Evolutionary conservation across 2,888 invertebrate species (phyloP), one percentile per base, ranked within the genome.

Genomic region (Tenthredo distinguenda): DNA sequence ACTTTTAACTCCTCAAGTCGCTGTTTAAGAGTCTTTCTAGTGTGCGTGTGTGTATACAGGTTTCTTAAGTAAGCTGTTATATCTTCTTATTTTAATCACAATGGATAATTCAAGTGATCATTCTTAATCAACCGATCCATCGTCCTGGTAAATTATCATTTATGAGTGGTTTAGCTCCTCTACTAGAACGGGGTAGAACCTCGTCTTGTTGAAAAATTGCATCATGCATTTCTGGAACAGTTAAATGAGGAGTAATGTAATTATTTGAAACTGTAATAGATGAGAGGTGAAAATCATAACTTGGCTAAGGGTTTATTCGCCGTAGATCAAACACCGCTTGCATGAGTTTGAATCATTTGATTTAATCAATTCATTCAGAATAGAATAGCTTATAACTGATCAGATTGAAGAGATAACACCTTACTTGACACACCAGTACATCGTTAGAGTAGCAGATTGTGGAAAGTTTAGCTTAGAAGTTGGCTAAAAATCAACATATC

Each of bases 101-200:
- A 15, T 40, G 9, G 0, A 3, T 21, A 72, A 43, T 72, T 21
- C n/a, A 40, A 72, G n/a, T 10, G 21, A 72, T 40, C 72, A 43
- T 37, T 72, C n/a, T n/a, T 72, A 43, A 72, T 72, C 40, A 72
- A 72, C 72, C 40, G 40, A 72, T 72, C 72, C 40, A 72, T n/a
- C 37, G 68, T 68, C 72, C 21, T 47, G n/a, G 43, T 26, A 76
- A 76, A 47, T 76, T 26, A 76, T 76, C 76, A 15, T 47, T 76
- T 47, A 76, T 26, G 72, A 40, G n/a, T 72, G 40, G n/a, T 72
- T 43, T 72, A 40, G 72, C 72, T 72, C n/a, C 43, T n/a, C n/a
- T 40, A 40, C 43, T 72, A 72, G 21, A 76, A 47, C 12, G 47
- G 26, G 43, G 26, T 47, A 47, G 21, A 21, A 47, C 26, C 47